Percentiles rank a stretch among this genome's conserved stretches.
phyloP scores from a whole-genome alignment of 2,797 vertebrate genomes.

The Eidolon dupreanum region DNA sequence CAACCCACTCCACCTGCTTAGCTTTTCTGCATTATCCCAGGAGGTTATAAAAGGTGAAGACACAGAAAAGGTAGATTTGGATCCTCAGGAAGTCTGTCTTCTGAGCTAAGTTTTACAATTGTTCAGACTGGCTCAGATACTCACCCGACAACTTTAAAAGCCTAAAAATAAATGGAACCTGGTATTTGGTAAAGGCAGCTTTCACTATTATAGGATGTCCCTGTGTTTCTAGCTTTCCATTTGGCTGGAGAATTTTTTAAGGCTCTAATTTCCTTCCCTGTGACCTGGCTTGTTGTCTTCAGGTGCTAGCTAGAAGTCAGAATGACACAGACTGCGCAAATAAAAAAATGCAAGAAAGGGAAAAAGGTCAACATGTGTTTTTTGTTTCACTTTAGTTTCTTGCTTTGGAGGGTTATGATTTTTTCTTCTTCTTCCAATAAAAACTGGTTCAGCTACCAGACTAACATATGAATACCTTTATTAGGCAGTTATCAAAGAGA shows the following conservation, averaged over 20 bases:
- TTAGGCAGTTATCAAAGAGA: slow-evolving; percentile 50
- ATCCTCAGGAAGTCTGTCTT: neutral
- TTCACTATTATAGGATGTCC: neutral
- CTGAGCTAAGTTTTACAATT: neutral
- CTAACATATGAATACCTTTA: slow-evolving; percentile 44
- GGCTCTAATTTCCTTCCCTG: slow-evolving; percentile 22
- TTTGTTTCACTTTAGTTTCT: slow-evolving; percentile 47
- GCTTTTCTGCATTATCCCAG: neutral
- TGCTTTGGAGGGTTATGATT: slow-evolving; percentile 28
- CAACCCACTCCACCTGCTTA: neutral
- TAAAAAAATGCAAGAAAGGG: slow-evolving; percentile 11
- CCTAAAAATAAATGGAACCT: slow-evolving; percentile 55
- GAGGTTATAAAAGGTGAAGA: neutral
- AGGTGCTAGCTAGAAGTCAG: slow-evolving; percentile 49
- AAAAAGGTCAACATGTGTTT: slow-evolving; percentile 49
- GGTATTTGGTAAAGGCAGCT: neutral
- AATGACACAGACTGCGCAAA: neutral
- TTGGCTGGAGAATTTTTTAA: neutral
- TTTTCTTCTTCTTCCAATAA: slow-evolving; percentile 42
- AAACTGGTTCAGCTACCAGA: slow-evolving; percentile 42
- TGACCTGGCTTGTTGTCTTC: neutral
- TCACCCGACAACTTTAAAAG: slow-evolving; percentile 32
- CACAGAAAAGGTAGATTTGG: neutral
- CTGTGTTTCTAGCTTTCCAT: neutral
- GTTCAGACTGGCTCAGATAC: slow-evolving; percentile 4